Conservation (phyloP, 1,140 invertebrate species). For the Formica exsecta region DNA sequence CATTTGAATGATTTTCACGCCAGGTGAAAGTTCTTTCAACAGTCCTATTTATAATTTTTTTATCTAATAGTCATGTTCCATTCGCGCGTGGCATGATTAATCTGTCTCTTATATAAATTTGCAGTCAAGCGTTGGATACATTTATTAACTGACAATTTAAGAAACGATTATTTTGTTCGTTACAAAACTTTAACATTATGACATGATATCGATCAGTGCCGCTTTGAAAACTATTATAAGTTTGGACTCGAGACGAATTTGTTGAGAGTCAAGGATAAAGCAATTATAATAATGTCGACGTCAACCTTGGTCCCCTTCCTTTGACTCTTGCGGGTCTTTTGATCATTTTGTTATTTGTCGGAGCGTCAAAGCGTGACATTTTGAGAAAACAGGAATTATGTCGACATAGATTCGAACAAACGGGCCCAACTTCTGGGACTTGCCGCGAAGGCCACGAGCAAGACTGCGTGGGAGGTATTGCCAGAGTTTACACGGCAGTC, state of each 20-base stretch:
- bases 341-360: slow-evolving; percentile 13
- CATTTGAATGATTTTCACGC: slow-evolving; percentile 95
- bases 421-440: slow-evolving; percentile 87
- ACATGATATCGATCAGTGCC: background rate
- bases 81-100: background rate
- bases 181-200: background rate
- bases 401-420: slow-evolving; percentile 89
- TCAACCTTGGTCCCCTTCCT: slow-evolving; percentile 13
- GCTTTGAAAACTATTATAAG: background rate
- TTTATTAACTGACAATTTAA: background rate
- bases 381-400: background rate
- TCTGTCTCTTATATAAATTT: background rate
- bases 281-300: slow-evolving; percentile 18
- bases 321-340: background rate
- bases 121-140: background rate
- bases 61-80: background rate
- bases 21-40: slow-evolving; percentile 85
- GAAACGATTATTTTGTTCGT: background rate
- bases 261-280: background rate
- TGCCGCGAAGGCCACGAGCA: slow-evolving; percentile 86
- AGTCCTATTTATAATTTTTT: background rate
- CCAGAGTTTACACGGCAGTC: slow-evolving; percentile 89
- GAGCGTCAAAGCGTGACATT: slow-evolving; percentile 46
- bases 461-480: slow-evolving; percentile 91
- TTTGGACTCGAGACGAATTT: background rate